Evolutionary conservation across 2,113 vertebrate genomes (phyloP), one percentile per base, ranked within the genome.

Genomic region (Platichthys stellatus): DNA sequence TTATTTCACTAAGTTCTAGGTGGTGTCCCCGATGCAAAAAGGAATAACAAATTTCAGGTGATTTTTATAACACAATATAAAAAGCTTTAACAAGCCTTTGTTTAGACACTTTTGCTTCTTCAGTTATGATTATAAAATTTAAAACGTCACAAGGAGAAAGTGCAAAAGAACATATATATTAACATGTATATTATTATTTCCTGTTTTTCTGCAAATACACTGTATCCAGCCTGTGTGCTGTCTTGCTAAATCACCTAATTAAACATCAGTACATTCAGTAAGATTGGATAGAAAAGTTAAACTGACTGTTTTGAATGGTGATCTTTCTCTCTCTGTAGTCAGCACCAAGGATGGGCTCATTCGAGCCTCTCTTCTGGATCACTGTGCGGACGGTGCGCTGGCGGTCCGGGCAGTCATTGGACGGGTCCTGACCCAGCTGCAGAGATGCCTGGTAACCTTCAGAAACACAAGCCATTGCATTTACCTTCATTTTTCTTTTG

Each of bases 251-350:
- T 49, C 11, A 12, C 1, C 43, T 45, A 15, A 45, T 45, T 4
- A 45, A 4, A 51, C 1, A 53, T 53, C 20, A 26, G 0, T 26
- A 23, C 5, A 66, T 51, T 15, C 5, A 21, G 9, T 56, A 0
- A 38, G 13, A 28, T 62, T 15, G 24, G n/a, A 66, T 10, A 59
- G 6, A 8, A 35, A n/a, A 26, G 12, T 15, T 18, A 67, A 17
- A 94, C 96, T 93, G 84, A 99, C 98, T 94, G 95, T 99, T 97
- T 88, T 94, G 96, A 68, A 99, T 95, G 89, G 96, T 97, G 83
- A 99, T 98, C 91, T 93, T 98, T 11, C 98, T 95, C 17, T 97
- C 93, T 59, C 93, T 92, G 93, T 99, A 99, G 51, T 99, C 96
- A 0, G 81, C 38, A 0, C 97, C 97, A 87, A 99, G 90, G 1